Evolutionary conservation across 2,888 invertebrate species (phyloP).

Genomic region (Monoplex corrugatus): DNA sequence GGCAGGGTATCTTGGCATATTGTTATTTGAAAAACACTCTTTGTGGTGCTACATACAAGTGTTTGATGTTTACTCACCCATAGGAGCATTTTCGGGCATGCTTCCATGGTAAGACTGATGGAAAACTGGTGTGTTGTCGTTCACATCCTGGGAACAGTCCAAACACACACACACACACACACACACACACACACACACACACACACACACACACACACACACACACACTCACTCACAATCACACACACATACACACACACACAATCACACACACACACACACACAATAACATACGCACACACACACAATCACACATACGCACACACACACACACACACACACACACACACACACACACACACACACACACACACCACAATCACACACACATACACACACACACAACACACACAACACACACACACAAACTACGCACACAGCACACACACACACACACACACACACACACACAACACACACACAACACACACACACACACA

Average conservation of each 20-base stretch:
- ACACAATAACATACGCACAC: slow-evolving; percentile 11
- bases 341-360: neutral
- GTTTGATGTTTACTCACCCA: neutral
- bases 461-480: too few relatives aligned
- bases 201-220: too few relatives aligned
- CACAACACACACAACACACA: neutral
- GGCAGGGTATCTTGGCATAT: too few relatives aligned
- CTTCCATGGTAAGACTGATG: neutral
- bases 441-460: slow-evolving; percentile 4
- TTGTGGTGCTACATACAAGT: too few relatives aligned
- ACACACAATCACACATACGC: neutral
- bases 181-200: too few relatives aligned
- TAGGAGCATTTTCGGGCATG: neutral
- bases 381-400: neutral
- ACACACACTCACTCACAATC: too few relatives aligned
- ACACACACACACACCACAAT: neutral
- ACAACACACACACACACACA: slow-evolving; percentile 22
- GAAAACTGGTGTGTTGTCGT: slow-evolving; percentile 21
- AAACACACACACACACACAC: neutral
- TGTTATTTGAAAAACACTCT: too few relatives aligned
- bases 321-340: neutral
- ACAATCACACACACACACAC: slow-evolving; percentile 26
- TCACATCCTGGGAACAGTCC: slow-evolving; percentile 10
- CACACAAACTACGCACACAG: neutral
- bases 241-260: neutral